Percentiles rank a stretch among this genome's conserved stretches.
Conservation (phyloP, 1,140 invertebrate genomes). For the Pseudomyrmex cubaensis region DNA sequence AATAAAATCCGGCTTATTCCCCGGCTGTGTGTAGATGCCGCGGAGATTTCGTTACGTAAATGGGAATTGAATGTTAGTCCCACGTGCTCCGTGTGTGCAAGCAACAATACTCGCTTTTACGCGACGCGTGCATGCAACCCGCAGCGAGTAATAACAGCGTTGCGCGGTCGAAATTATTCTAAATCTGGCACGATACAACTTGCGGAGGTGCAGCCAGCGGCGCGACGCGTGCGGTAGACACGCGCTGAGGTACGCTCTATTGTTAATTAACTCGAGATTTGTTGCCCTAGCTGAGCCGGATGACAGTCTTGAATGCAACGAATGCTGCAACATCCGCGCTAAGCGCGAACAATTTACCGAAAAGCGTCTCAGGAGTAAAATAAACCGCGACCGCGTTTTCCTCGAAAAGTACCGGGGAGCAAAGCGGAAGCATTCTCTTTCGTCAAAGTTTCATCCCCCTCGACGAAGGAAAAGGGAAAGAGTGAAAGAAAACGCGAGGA, state of each 20-base stretch:
- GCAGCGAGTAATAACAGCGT: slow-evolving; percentile 40
- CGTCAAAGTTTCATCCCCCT: slow-evolving; percentile 20
- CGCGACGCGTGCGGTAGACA: slow-evolving; percentile 25
- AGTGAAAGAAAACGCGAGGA: slow-evolving; percentile 35
- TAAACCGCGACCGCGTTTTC: slow-evolving; percentile 46
- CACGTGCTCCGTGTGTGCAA: slow-evolving; percentile 4
- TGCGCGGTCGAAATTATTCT: slow-evolving; percentile 59
- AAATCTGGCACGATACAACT: slow-evolving; percentile 41
- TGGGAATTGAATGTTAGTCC: slow-evolving; percentile 36
- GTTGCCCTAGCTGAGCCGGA: slow-evolving; percentile 43
- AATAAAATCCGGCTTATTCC: slow-evolving; percentile 23
- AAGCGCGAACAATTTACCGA: slow-evolving; percentile 48
- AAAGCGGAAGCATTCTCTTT: neutral
- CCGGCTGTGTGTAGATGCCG: neutral
- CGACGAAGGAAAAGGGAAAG: neutral
- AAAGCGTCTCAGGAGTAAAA: slow-evolving; percentile 34
- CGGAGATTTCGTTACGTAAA: slow-evolving; percentile 1
- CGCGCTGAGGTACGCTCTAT: slow-evolving; percentile 18
- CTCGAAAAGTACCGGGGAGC: slow-evolving; percentile 23
- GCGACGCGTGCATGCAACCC: slow-evolving; percentile 28
- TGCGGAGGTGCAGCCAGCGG: slow-evolving; percentile 3
- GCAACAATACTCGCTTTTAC: slow-evolving; percentile 18
- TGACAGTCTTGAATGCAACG: slow-evolving; percentile 56
- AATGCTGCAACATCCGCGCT: slow-evolving; percentile 49
- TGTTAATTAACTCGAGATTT: slow-evolving; percentile 62